Percentiles rank a stretch among this genome's conserved stretches.
Conservation (phyloP, 1,140 invertebrate genomes). For the Neodiprion fabricii region DNA sequence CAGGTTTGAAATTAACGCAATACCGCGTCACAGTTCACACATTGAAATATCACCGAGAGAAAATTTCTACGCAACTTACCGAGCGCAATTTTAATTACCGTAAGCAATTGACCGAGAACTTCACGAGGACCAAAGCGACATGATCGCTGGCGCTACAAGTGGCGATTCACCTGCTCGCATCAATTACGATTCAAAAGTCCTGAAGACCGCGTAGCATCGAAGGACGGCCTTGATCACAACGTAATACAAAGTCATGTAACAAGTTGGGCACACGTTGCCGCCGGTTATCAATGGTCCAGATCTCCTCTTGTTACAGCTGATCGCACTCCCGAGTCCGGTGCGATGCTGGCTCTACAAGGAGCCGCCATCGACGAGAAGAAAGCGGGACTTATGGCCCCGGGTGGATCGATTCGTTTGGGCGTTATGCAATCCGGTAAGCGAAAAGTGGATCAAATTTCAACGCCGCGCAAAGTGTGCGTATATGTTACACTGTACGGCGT, state of each 20-base stretch:
- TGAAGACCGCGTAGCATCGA: not conserved
- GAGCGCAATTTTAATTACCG: no score
- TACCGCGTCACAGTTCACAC: no score
- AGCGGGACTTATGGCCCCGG: not conserved
- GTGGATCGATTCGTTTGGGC: not conserved
- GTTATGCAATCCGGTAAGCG: not conserved
- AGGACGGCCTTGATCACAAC: not conserved
- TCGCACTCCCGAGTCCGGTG: not conserved
- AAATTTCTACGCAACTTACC: no score
- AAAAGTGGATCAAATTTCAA: not conserved
- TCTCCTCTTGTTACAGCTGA: not conserved
- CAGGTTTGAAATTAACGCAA: no score
- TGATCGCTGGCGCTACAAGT: not conserved
- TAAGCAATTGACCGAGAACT: not conserved
- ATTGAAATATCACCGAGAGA: no score
- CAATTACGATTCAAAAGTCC: not conserved
- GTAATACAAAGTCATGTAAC: not conserved
- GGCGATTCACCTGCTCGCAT: slow-evolving; percentile 1
- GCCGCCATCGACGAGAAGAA: not conserved
- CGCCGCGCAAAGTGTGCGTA: not conserved
- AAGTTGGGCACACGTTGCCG: not conserved
- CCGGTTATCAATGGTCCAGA: not conserved
- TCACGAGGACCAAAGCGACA: not conserved
- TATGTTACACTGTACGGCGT: not conserved
- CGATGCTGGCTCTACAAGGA: not conserved